These are phyloP conservation scores for Orthosia gracilis DNA, from an alignment of 2,888 invertebrate genomes.

Conservation along the genomic window DNA sequence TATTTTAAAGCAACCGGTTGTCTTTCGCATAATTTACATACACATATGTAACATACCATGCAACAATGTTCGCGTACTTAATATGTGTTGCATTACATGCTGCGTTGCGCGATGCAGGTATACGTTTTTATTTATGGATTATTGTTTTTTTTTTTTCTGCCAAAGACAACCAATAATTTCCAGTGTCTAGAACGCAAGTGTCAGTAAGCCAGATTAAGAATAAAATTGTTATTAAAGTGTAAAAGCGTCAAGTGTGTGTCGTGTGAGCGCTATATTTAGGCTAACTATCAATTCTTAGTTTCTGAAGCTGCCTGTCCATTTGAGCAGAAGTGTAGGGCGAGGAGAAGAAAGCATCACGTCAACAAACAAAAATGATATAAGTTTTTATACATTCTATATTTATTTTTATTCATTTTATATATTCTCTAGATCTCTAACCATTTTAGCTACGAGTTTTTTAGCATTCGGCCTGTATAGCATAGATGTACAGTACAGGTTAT, in stretches of 20 bases:
- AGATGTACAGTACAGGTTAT: too few species aligned
- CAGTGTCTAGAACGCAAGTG: slow-evolving; percentile 45
- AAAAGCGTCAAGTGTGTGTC: slow-evolving; percentile 62
- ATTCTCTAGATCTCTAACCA: too few species aligned
- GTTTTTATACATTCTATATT: too few species aligned
- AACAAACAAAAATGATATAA: too few species aligned
- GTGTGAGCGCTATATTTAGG: slow-evolving; percentile 38
- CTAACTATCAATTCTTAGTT: slow-evolving; percentile 46
- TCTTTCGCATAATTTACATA: not conserved
- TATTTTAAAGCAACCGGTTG: slow-evolving; percentile 18
- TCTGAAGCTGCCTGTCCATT: too few species aligned
- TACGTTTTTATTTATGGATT: not conserved
- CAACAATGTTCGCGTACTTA: slow-evolving; percentile 12
- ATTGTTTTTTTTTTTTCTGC: not conserved
- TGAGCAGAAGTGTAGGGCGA: too few species aligned
- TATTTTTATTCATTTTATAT: too few species aligned
- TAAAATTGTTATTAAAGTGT: slow-evolving; percentile 43
- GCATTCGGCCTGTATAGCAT: too few species aligned
- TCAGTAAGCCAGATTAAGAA: slow-evolving; percentile 44
- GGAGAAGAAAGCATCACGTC: too few species aligned
- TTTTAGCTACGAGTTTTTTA: too few species aligned
- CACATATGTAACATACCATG: slow-evolving; percentile 10
- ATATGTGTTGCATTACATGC: not conserved
- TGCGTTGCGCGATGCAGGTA: not conserved
- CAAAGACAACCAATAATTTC: slow-evolving; percentile 28